Percentiles rank a stretch among this genome's conserved stretches.
Conservation (phyloP, 2,888 invertebrate species). For the Ectemnius continuus region DNA sequence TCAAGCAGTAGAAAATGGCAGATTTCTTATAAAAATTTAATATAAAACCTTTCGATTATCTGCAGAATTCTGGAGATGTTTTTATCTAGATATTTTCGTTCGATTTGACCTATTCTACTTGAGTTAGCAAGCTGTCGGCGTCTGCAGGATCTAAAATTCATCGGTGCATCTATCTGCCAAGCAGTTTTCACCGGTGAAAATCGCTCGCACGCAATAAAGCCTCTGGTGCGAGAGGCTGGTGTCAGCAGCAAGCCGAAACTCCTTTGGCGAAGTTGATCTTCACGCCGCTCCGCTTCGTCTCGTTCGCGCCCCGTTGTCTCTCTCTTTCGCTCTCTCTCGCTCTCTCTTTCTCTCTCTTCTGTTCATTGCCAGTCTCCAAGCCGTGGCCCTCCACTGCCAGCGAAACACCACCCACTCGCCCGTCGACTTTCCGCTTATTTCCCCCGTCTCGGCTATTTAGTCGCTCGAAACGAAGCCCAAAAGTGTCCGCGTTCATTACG, state of each 20-base stretch:
- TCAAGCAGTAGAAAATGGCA: too few species aligned
- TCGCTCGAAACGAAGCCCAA: slow-evolving; percentile 40
- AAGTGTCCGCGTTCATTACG: slow-evolving; percentile 41
- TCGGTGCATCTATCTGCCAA: slow-evolving; percentile 24
- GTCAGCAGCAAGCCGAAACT: slow-evolving; percentile 17
- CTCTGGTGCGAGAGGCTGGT: slow-evolving; percentile 8
- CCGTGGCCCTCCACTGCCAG: too few species aligned
- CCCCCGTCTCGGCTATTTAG: slow-evolving; percentile 33
- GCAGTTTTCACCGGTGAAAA: slow-evolving; percentile 31
- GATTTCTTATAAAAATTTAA: too few species aligned
- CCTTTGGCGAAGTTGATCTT: slow-evolving; percentile 44
- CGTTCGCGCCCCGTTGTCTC: slow-evolving; percentile 40
- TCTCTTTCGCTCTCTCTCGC: slow-evolving; percentile 36
- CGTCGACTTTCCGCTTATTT: slow-evolving; percentile 37
- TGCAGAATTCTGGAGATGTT: too few species aligned
- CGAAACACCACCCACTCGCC: too few species aligned
- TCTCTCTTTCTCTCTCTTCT: slow-evolving; percentile 32
- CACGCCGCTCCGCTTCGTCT: slow-evolving; percentile 46
- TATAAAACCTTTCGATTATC: too few species aligned
- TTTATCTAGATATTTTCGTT: neutral
- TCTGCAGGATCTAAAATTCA: neutral
- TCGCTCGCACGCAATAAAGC: slow-evolving; percentile 52
- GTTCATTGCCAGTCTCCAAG: too few species aligned
- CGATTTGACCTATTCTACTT: neutral
- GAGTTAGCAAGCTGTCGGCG: neutral